Percentiles rank a stretch among this genome's conserved stretches.
These are phyloP conservation scores for Panagrolaimus sp. DNA, from an alignment of 1,140 invertebrate species.

Conservation along the genomic window DNA sequence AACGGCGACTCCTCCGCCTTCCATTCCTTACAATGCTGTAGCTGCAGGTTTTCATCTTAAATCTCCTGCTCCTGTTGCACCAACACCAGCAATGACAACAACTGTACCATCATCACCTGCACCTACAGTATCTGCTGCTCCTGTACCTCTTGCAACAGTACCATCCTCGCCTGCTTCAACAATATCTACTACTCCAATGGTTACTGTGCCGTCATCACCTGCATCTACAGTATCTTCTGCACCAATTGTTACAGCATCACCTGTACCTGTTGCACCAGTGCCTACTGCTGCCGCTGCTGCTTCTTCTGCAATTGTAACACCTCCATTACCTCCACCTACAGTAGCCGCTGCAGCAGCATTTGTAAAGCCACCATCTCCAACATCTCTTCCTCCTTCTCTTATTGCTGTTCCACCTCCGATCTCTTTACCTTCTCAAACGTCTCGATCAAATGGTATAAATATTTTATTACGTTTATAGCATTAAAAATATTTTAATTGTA, in stretches of 20 bases:
- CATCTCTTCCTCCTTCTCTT: neutral
- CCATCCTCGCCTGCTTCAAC: conserved; percentile 24
- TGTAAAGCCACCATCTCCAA: neutral
- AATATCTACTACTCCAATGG: conserved; percentile 37
- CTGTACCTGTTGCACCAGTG: conserved; percentile 28
- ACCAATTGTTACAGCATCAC: neutral
- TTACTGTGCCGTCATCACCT: conserved; percentile 15
- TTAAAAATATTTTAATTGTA: no score
- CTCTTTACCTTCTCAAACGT: neutral
- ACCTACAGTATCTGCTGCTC: neutral
- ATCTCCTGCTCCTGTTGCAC: conserved; percentile 21
- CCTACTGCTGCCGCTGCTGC: conserved; percentile 34
- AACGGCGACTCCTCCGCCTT: conserved; percentile 61
- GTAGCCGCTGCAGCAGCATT: conserved; percentile 23
- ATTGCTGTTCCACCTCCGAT: neutral
- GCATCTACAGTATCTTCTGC: conserved; percentile 39
- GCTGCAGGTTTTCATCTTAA: conserved; percentile 32
- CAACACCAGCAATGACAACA: neutral
- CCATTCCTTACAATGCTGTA: conserved; percentile 58
- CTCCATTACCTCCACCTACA: conserved; percentile 35
- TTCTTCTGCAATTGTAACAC: conserved; percentile 10
- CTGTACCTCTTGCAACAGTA: no score
- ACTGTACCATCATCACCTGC: neutral
- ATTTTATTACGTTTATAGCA: no score
- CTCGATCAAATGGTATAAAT: no score